Evolutionary conservation across 2,113 vertebrate species (phyloP).

Genomic region (Caracal caracal): DNA sequence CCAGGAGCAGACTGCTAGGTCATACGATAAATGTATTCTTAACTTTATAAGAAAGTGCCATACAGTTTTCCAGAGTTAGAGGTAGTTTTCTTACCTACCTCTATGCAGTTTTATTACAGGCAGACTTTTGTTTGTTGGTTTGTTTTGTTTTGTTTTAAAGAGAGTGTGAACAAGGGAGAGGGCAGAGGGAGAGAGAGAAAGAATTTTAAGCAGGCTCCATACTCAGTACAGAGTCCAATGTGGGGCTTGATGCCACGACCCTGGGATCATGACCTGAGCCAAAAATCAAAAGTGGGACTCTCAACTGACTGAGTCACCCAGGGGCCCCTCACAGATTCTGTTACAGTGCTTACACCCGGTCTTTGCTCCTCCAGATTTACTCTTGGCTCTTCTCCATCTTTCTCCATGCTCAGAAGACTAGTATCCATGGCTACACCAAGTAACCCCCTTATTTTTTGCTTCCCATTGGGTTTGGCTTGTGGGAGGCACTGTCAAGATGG

Average conservation of each 20-base stretch:
- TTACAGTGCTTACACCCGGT: not conserved
- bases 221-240: too few species aligned
- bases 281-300: too few species aligned
- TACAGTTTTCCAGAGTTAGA: not conserved
- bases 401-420: not conserved
- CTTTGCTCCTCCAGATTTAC: not conserved
- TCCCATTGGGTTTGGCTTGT: not conserved
- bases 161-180: too few species aligned
- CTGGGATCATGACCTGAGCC: too few species aligned
- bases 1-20: not conserved
- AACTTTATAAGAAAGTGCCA: not conserved
- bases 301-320: too few species aligned
- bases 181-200: too few species aligned
- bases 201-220: too few species aligned
- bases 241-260: too few species aligned
- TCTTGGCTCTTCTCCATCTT: not conserved
- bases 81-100: not conserved
- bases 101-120: not conserved
- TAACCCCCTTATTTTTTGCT: not conserved
- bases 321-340: not conserved
- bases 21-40: not conserved
- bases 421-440: not conserved
- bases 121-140: not conserved
- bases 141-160: too few species aligned
- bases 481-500: not conserved